phyloP scores from a whole-genome alignment of 2,113 vertebrate genomes.

The Nicator chloris region DNA sequence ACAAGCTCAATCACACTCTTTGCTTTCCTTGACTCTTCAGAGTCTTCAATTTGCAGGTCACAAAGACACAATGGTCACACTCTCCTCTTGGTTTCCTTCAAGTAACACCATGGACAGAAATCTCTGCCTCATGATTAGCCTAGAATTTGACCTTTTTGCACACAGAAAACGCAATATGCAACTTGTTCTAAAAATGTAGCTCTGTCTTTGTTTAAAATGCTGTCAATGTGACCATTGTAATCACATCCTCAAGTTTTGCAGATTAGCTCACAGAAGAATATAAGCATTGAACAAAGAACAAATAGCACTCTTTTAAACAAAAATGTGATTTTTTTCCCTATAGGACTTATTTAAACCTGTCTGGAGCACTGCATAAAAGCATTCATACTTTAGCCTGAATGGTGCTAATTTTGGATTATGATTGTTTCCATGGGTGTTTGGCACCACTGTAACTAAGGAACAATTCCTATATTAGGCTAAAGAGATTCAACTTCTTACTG shows the following conservation, averaged over 20 bases:
- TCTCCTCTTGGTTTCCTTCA: background rate
- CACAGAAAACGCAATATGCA: background rate
- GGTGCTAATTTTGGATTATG: background rate
- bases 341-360: background rate
- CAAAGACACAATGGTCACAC: accelerated
- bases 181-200: background rate
- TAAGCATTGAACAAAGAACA: background rate
- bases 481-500: background rate
- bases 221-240: accelerated
- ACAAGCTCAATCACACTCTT: background rate
- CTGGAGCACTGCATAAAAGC: background rate
- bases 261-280: background rate
- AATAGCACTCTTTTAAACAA: background rate
- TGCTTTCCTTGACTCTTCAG: background rate
- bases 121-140: background rate
- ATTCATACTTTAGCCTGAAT: background rate
- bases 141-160: background rate
- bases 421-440: background rate
- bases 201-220: background rate
- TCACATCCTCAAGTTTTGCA: background rate
- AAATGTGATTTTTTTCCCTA: background rate
- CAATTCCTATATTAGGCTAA: background rate
- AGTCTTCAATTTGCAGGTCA: background rate
- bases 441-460: background rate
- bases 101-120: background rate